Evolutionary conservation across 37 sponge, comb jelly and placozoan species (phyloP).

Genomic region (Beroe ovata): DNA sequence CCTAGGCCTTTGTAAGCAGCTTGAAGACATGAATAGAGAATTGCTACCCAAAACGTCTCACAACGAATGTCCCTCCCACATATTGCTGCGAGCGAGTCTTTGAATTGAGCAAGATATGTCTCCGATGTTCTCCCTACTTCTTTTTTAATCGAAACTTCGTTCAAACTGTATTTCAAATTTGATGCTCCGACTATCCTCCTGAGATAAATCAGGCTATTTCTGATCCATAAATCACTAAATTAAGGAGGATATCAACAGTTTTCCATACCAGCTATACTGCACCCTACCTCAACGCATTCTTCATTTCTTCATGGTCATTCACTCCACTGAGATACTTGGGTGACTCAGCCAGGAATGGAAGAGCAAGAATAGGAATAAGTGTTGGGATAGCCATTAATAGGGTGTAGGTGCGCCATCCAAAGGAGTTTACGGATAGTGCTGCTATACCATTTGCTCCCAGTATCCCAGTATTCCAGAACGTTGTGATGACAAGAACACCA

Average conservation of each 20-base stretch:
- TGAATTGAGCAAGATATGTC: not conserved
- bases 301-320: not conserved
- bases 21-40: constrained; percentile 36
- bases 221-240: no score
- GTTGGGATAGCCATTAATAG: not conserved
- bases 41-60: not conserved
- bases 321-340: constrained; percentile 20
- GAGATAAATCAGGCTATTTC: no score
- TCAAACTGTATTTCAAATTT: not conserved
- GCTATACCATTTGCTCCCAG: not conserved
- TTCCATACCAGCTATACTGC: no score
- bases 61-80: not conserved
- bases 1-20: not conserved
- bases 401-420: constrained; percentile 28
- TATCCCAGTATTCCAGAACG: constrained; percentile 33
- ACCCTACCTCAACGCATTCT: not conserved
- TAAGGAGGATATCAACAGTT: no score
- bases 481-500: constrained; percentile 13
- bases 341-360: constrained; percentile 5
- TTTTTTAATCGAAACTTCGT: not conserved
- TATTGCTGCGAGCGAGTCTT: not conserved
- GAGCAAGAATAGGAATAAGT: not conserved
- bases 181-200: not conserved
- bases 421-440: not conserved
- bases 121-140: not conserved